Evolutionary conservation across 2,113 vertebrate species (phyloP), one percentile per base, ranked within the genome.

Genomic region (Myrmecobius fasciatus): DNA sequence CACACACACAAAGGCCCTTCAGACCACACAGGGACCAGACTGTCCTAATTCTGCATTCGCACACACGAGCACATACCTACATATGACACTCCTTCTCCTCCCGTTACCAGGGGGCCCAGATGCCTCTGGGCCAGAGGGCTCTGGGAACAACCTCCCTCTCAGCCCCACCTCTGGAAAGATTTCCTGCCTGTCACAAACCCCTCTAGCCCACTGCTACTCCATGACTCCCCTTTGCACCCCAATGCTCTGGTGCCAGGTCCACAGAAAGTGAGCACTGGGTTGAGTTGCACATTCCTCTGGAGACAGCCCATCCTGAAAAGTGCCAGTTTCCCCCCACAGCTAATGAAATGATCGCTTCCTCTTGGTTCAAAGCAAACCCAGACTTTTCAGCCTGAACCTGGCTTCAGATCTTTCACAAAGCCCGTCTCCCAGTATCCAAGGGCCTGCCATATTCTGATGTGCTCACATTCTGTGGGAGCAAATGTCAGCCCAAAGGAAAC

Each of bases 21-120:
- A 98, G 99, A 99, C 99, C 99, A 99, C 99, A 99, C 99, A 99
- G 98, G 98, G 99, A 97, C 97, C 97, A 93, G 98, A 98, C 99
- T 98, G 98, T 97, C 97, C 97, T 96, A 98, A 98, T 98, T 99
- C 99, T 96, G 98, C 99, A 99, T 98, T 98, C 98, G 98, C 98
- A 83, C 95, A 97, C 89, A 97, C 0, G 60, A 98, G 98, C 97
- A 97, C 98, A 98, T 98, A 97, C 98, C 97, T 98, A 98, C 53
- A 46, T 20, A 96, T 98, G 95, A 96, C 91, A 46, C 96, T 95
- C 97, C 98, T 98, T 97, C 97, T 75, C 60, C 67, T 83, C 67
- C 97, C 98, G 97, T 90, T 93, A 88, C 25, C 0, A 91, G 0
- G 0, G 97, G 97, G 97, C 94, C 96, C 98, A 96, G 95, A 98